Percentiles rank a stretch among this genome's conserved stretches.
Conservation (phyloP, 2,888 invertebrate genomes). For the Campoplex nolae region DNA sequence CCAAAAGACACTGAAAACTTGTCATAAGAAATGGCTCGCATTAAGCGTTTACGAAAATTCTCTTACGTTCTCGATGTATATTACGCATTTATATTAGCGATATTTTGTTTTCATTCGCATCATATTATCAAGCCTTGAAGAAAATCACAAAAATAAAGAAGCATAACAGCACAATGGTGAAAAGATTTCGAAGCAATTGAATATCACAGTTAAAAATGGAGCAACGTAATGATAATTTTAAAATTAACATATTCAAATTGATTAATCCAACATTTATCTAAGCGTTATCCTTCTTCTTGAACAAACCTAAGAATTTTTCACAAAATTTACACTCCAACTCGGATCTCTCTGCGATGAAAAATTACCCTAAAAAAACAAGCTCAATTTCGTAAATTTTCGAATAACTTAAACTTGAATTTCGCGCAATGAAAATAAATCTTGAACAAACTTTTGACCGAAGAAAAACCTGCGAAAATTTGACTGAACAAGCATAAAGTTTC, state of each 20-base stretch:
- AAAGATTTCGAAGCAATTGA: too few relatives aligned
- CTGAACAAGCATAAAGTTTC: not conserved
- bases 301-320: not conserved
- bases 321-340: not conserved
- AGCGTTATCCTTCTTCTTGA: not conserved
- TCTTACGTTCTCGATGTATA: conserved; percentile 3
- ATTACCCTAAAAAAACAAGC: not conserved
- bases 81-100: not conserved
- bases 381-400: not conserved
- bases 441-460: not conserved
- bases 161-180: not conserved
- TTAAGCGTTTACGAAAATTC: conserved; percentile 31
- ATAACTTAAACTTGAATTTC: not conserved
- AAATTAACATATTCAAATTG: too few relatives aligned
- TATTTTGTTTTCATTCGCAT: conserved; percentile 4
- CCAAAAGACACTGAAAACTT: conserved; percentile 49
- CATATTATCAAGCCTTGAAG: not conserved
- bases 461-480: not conserved
- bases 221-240: too few relatives aligned
- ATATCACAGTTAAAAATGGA: too few relatives aligned
- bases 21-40: conserved; percentile 41
- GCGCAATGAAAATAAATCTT: not conserved
- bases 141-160: not conserved
- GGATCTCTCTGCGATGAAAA: not conserved
- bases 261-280: not conserved